phyloP scores from a whole-genome alignment of 2,113 vertebrate genomes.

The Condylura cristata region DNA sequence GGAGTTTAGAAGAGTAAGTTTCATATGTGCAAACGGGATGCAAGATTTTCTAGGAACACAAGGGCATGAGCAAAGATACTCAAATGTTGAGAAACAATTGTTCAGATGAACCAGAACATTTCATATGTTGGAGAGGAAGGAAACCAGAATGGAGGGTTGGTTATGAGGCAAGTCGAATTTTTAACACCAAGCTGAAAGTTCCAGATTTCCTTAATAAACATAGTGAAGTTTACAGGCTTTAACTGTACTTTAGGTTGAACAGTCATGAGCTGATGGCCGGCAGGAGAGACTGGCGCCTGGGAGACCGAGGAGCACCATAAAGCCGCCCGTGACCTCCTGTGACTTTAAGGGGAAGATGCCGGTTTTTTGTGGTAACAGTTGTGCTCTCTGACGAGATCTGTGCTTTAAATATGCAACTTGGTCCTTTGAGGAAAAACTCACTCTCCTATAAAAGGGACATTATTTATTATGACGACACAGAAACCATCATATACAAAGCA shows the following conservation, averaged over 20 bases:
- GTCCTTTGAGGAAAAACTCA: slow-evolving; percentile 45
- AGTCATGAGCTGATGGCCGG: background rate
- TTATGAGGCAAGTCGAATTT: background rate
- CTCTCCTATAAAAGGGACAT: slow-evolving; percentile 57
- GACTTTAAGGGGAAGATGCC: background rate
- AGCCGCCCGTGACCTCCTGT: background rate
- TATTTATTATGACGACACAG: slow-evolving; percentile 75
- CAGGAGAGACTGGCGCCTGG: background rate
- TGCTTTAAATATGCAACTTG: slow-evolving; percentile 33
- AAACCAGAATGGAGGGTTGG: background rate
- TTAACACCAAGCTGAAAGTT: background rate
- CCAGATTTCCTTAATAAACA: background rate
- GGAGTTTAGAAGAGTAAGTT: background rate
- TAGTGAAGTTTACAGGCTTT: background rate
- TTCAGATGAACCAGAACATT: background rate
- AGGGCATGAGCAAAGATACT: background rate
- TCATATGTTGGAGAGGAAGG: background rate
- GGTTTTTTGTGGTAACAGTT: background rate
- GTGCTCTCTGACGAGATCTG: background rate
- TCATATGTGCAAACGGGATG: background rate
- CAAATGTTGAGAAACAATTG: background rate
- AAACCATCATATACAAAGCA: slow-evolving; percentile 65
- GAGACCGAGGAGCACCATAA: background rate
- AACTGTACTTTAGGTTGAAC: background rate
- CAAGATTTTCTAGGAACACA: background rate